phyloP scores from a whole-genome alignment of 64 coral and sea anemone species.

The Trachythela sp. region DNA sequence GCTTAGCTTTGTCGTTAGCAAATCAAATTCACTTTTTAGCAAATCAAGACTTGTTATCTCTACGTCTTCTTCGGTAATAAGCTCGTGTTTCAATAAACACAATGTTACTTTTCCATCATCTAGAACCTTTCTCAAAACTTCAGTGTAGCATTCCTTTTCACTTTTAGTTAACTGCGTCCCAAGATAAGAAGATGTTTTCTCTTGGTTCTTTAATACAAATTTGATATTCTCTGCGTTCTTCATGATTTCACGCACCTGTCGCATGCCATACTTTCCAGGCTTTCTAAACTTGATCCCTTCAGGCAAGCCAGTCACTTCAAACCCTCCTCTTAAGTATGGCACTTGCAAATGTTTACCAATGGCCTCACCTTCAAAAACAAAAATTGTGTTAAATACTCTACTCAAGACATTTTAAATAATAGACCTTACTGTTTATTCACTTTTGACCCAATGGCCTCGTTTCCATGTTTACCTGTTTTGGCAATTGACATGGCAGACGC shows the following conservation, averaged over 20 bases:
- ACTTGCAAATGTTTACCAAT: neutral
- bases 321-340: neutral
- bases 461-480: too few species aligned
- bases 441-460: too few species aligned
- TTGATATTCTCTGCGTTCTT: neutral
- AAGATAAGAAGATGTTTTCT: neutral
- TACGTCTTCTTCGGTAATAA: neutral
- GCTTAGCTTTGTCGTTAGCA: neutral
- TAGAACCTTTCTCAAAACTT: neutral
- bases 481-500: too few species aligned
- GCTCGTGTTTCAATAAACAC: neutral
- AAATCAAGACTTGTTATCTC: neutral
- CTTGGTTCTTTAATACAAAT: neutral
- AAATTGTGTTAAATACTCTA: neutral
- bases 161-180: neutral
- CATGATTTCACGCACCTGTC: neutral
- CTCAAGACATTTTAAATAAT: neutral
- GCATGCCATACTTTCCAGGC: neutral
- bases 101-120: neutral
- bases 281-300: neutral
- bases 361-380: neutral
- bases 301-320: slow-evolving; percentile 13
- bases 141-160: neutral
- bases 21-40: neutral
- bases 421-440: too few species aligned